These are phyloP conservation scores for Apamea epomidion DNA, from an alignment of 2,888 invertebrate species.

Conservation along the genomic window DNA sequence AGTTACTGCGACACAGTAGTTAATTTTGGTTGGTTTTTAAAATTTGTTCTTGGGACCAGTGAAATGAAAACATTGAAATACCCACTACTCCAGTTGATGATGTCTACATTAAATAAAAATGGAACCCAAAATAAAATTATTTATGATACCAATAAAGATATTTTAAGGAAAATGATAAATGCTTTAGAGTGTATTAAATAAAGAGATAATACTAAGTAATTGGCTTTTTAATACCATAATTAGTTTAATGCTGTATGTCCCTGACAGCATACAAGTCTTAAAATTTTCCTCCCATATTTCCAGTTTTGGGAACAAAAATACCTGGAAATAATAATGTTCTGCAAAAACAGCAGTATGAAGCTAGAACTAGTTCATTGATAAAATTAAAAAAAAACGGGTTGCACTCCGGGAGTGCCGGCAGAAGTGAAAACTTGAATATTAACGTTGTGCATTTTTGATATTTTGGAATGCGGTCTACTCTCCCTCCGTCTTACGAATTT, in stretches of 20 bases:
- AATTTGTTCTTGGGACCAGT: constrained; percentile 81
- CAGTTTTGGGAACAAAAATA: background rate
- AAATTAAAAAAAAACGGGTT: no score
- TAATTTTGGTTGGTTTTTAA: constrained; percentile 80
- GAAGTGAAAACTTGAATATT: no score
- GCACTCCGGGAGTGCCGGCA: no score
- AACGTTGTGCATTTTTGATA: no score
- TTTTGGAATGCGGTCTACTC: no score
- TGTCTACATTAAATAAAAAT: constrained; percentile 72
- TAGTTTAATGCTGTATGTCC: background rate
- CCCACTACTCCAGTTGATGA: constrained; percentile 77
- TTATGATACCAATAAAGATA: constrained; percentile 80
- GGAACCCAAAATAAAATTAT: constrained; percentile 66
- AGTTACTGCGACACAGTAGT: constrained; percentile 74
- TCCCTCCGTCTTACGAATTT: no score
- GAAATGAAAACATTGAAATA: constrained; percentile 78
- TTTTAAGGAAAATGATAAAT: constrained; percentile 76
- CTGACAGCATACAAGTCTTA: background rate
- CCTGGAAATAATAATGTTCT: background rate
- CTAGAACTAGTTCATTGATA: background rate
- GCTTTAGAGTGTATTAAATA: constrained; percentile 72
- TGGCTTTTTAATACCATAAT: background rate
- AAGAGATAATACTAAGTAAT: background rate
- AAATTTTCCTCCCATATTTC: background rate
- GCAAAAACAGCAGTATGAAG: no score